Evolutionary conservation across 1,140 invertebrate genomes (phyloP), one percentile per base, ranked within the genome.

Genomic region (Drosophila kanapiae): DNA sequence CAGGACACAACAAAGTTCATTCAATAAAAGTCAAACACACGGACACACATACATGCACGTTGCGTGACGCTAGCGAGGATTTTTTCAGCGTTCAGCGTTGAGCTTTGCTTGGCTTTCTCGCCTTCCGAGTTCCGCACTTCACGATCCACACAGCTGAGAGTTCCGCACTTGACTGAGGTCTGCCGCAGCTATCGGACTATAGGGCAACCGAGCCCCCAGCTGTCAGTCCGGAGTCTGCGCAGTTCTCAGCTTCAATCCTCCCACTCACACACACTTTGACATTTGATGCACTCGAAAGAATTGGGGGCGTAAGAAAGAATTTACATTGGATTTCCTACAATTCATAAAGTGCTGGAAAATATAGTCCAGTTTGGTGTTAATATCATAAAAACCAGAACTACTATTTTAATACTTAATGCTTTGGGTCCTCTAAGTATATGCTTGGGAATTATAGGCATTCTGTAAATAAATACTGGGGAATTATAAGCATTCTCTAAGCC

Each of bases 61-160:
- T 72, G 68, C 72, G 67, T 78, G 64, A 78, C 82, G 61, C 70
- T 75, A 60, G 79, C 75, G 75, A 69, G 49, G 75, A 60, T 59
- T 78, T 83, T 74, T 83, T 70, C 77, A 77, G 75, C 75, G 74
- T 81, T 84, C 80, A 76, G 77, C 70, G 64, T 78, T 29, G 69
- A 65, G 78, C 49, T 53, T 56, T 49, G 23, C 33, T 51, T 31
- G 16, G 13, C 23, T 47, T 53, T 61, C 8, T 70, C 68, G 37
- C 45, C 53, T 40, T 69, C 33, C 68, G 43, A 38, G 33, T 79
- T 85, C 81, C 85, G 84, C 81, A 90, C 85, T 78, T 78, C 57
- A 81, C 78, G 78, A 82, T 49, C 80, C 82, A 82, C 80, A 91
- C 86, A 91, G 87, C 83, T 91, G 86, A 87, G 78, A 86, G 82